These are phyloP conservation scores for Zophobas atratus DNA, from an alignment of 1,140 invertebrate species.

Conservation along the genomic window DNA sequence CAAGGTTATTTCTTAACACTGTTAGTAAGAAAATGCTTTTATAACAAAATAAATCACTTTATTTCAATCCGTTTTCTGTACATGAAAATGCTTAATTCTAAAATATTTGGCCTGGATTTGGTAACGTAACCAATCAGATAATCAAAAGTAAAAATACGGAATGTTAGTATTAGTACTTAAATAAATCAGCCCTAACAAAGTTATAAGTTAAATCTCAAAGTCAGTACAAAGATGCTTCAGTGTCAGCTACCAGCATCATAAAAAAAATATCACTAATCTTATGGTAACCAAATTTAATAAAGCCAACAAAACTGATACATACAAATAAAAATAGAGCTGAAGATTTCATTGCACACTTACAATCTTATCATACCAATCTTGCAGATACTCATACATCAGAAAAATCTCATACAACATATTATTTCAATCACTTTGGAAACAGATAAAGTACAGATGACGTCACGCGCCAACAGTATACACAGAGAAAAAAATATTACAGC, in stretches of 20 bases:
- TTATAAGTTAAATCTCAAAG: no score
- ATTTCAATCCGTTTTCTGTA: slow-evolving; percentile 16
- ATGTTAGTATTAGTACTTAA: slow-evolving; percentile 6
- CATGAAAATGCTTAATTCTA: slow-evolving; percentile 9
- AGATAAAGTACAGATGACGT: no score
- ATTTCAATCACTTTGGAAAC: no score
- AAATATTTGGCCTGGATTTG: slow-evolving; percentile 27
- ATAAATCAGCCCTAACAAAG: no score
- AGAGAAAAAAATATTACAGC: background rate
- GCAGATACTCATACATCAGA: no score
- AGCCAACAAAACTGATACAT: background rate
- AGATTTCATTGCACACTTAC: background rate
- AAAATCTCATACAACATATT: no score
- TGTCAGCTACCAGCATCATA: no score
- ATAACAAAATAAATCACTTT: slow-evolving; percentile 29
- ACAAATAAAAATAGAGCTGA: slow-evolving; percentile 4
- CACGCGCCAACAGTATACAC: no score
- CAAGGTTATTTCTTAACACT: no score
- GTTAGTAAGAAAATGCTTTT: background rate
- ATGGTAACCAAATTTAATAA: slow-evolving; percentile 29
- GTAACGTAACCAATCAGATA: background rate
- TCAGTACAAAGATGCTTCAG: no score
- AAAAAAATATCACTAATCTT: slow-evolving; percentile 9
- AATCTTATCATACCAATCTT: no score
- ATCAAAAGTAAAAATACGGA: background rate